Conservation (phyloP, 2,113 vertebrate species). For the Salvelinus fontinalis region DNA sequence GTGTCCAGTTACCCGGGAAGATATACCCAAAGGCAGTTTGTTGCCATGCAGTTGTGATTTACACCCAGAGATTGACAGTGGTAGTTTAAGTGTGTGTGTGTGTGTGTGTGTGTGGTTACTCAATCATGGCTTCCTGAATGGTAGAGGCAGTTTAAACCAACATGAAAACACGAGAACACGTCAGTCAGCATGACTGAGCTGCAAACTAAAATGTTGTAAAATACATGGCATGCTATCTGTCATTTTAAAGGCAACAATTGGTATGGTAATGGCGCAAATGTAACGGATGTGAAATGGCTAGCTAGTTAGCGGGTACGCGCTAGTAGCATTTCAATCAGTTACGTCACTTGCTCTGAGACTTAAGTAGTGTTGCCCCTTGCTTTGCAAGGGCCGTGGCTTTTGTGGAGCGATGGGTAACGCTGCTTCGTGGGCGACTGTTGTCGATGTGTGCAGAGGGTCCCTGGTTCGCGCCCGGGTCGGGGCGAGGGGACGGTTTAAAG, state of each 20-base stretch:
- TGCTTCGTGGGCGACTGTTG: too few relatives aligned
- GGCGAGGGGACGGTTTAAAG: too few relatives aligned
- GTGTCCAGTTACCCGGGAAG: background rate
- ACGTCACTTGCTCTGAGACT: too few relatives aligned
- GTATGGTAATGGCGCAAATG: background rate
- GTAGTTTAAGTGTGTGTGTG: background rate
- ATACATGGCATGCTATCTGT: background rate
- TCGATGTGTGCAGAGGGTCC: too few relatives aligned
- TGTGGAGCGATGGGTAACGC: too few relatives aligned
- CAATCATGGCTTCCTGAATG: background rate
- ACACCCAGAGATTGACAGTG: background rate
- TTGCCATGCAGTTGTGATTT: background rate
- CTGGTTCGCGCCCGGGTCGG: too few relatives aligned
- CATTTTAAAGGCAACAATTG: background rate
- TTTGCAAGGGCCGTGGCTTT: too few relatives aligned
- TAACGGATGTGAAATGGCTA: too few relatives aligned
- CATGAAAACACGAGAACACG: background rate
- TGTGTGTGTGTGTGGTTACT: background rate
- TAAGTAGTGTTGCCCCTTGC: too few relatives aligned
- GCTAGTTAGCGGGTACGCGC: too few relatives aligned
- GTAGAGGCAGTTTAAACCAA: background rate
- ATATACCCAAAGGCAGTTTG: background rate
- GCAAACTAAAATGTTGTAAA: background rate
- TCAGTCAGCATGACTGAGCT: background rate
- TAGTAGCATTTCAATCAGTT: too few relatives aligned